A percentile compares a stretch with the other conserved stretches of the same genome.
phyloP scores from a whole-genome alignment of 2,113 vertebrate genomes.

The Hyaena hyaena region DNA sequence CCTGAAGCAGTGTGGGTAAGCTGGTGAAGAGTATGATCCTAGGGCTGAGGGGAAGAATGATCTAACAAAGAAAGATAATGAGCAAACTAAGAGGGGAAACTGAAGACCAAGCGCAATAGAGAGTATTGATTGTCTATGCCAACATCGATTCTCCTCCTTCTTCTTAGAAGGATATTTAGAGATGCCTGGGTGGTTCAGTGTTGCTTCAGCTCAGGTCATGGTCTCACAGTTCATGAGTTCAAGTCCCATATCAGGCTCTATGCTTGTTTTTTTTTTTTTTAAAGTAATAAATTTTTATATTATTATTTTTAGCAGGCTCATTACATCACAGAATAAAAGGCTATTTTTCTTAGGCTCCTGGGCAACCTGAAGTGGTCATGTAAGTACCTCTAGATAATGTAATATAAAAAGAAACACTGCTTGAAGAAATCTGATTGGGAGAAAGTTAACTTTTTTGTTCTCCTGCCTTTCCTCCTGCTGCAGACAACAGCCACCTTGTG shows the following conservation, averaged over 20 bases:
- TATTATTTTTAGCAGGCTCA: neutral
- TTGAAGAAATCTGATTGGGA: neutral
- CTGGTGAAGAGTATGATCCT: neutral
- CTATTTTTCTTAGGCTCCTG: neutral
- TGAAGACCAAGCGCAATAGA: neutral
- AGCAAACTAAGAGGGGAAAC: neutral
- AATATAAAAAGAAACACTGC: neutral
- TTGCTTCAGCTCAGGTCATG: too few species aligned
- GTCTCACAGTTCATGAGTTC: too few species aligned
- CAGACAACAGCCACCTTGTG: fast-evolving
- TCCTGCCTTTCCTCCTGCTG: neutral
- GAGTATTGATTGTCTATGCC: neutral
- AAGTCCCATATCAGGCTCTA: too few species aligned
- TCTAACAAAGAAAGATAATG: neutral
- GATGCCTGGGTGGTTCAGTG: too few species aligned
- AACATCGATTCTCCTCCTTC: neutral
- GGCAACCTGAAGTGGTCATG: neutral
- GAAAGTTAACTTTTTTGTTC: neutral
- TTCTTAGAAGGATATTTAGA: neutral
- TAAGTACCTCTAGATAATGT: neutral
- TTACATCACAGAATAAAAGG: neutral
- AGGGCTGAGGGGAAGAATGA: neutral
- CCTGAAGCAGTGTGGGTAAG: neutral
- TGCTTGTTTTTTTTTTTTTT: too few species aligned
- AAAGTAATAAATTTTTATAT: too few species aligned